Evolutionary conservation across 1,140 invertebrate species (phyloP).

Genomic region (Caenorhabditis tropicalis): DNA sequence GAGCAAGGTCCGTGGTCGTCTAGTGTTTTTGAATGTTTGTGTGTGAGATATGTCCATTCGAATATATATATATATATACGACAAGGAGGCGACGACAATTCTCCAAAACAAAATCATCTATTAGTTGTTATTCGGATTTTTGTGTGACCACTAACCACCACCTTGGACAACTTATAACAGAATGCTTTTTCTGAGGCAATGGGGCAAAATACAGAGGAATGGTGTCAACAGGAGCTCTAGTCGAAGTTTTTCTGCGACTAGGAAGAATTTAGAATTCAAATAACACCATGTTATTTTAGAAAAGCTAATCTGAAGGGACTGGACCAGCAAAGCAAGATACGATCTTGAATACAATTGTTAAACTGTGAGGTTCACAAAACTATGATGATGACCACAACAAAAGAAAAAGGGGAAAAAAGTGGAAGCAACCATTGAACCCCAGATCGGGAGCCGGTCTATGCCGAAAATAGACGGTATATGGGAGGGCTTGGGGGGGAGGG

Average conservation of each 20-base stretch:
- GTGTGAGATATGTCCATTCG: conserved; percentile 29
- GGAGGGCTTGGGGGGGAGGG: not conserved
- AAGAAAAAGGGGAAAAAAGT: not conserved
- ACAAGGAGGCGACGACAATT: conserved; percentile 14
- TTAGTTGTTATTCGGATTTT: conserved; percentile 24
- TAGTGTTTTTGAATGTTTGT: conserved; percentile 27
- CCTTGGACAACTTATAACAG: not conserved
- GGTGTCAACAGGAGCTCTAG: no score
- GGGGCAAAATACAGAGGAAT: no score
- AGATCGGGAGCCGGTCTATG: conserved; percentile 29
- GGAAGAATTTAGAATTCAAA: no score
- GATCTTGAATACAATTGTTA: no score
- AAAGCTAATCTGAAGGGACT: no score
- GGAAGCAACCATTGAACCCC: not conserved
- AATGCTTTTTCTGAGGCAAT: not conserved
- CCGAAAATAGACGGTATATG: conserved; percentile 21
- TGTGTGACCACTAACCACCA: not conserved
- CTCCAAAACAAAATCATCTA: not conserved
- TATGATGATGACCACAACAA: not conserved
- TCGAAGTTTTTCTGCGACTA: no score
- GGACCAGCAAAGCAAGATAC: no score
- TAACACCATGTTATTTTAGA: no score
- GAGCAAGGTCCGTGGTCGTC: conserved; percentile 1
- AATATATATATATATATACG: no score
- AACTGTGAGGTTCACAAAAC: not conserved